Evolutionary conservation across 2,797 vertebrate genomes (phyloP), one percentile per base, ranked within the genome.

Genomic region (Halcyon smyrnensis): DNA sequence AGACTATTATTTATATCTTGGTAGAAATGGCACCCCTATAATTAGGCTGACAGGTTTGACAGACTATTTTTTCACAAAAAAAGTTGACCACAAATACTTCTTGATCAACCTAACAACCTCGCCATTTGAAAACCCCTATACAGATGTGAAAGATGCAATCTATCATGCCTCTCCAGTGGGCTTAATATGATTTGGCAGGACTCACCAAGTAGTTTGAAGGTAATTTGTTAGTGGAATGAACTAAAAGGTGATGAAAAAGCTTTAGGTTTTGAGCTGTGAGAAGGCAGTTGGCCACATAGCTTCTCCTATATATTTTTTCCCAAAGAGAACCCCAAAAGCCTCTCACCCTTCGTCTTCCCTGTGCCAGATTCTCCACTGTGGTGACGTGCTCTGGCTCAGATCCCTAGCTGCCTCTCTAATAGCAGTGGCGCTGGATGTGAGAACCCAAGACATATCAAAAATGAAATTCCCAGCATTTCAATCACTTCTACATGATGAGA

Each of bases 11-110:
- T 95, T 88, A 68, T 20, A 62, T 73, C 67, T 84, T 80, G 91
- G 87, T 76, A 95, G 84, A 95, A 96, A 94, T 8, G 12, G 34
- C 45, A 73, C 28, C 17, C n/a, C 39, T 91, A 23, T 87, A 89
- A 94, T 96, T 92, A 93, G 63, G 15, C 43, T 86, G 65, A 76
- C 69, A 21, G 23, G 9, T 77, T 77, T 79, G 75, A 90, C 65
- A 81, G 48, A 37, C 23, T 60, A 32, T 86, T 91, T 95, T 84
- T 84, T 50, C 74, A 74, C 37, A 53, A 88, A 53, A 53, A 51
- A 93, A 48, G 8, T 74, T 86, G 68, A 80, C 78, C 32, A 76
- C 23, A 92, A 93, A 64, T 75, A 70, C 32, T 80, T 86, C 54
- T 89, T 50, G 60, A 73, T 63, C 0, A 0, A 67, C 51, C 24